Conservation (phyloP, 1,140 invertebrate species). For the Heliothis subflexa region DNA sequence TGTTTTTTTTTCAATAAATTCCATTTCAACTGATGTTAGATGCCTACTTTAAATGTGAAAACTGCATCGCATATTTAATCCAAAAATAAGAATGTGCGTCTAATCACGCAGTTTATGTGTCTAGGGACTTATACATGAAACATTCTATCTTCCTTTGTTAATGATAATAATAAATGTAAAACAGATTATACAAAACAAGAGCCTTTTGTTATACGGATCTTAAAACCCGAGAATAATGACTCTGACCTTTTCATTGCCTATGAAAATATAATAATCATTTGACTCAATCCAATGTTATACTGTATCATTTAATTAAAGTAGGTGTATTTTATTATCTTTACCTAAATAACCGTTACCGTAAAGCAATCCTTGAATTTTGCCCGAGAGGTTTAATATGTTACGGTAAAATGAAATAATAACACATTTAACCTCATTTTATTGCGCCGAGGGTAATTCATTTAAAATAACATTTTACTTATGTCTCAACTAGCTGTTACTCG, state of each 20-base stretch:
- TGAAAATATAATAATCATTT: neutral
- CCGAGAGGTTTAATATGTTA: constrained; percentile 10
- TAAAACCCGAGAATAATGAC: neutral
- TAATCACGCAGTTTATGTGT: too few species aligned
- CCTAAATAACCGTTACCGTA: constrained; percentile 31
- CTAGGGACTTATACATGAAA: too few species aligned
- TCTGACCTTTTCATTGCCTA: constrained; percentile 8
- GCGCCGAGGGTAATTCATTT: constrained; percentile 1
- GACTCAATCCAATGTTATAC: neutral
- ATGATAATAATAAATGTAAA: neutral
- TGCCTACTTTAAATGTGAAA: too few species aligned
- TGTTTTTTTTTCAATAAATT: too few species aligned
- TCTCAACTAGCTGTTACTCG: neutral
- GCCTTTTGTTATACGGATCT: neutral
- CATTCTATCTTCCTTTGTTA: too few species aligned
- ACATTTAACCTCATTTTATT: constrained; percentile 1
- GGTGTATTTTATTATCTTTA: constrained; percentile 11
- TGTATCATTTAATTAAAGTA: constrained; percentile 8
- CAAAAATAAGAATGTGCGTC: too few species aligned
- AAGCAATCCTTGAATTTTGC: neutral
- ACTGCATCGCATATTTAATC: too few species aligned
- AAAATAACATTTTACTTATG: neutral
- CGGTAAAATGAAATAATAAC: constrained; percentile 28
- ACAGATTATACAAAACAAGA: neutral
- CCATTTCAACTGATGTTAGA: too few species aligned